A percentile compares a stretch with the other conserved stretches of the same genome.
Conservation (phyloP, 2,888 invertebrate species). For the Aradus depressus region DNA sequence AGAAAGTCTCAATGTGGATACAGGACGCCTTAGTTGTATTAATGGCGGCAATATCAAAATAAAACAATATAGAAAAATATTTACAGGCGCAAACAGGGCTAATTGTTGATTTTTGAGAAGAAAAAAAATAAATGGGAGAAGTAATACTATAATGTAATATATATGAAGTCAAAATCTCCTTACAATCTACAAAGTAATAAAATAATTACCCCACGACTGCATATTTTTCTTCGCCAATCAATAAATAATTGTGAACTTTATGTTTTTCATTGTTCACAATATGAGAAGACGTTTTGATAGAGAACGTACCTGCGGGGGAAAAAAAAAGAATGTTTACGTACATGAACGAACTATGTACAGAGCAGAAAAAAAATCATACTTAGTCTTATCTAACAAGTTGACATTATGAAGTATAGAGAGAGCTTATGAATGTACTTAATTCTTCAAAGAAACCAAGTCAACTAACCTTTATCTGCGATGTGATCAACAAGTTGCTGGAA, state of each 20-base stretch:
- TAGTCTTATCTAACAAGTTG: background rate
- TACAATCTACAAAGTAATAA: too few relatives aligned
- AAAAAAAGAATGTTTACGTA: conserved; percentile 4
- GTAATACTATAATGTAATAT: too few relatives aligned
- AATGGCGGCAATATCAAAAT: too few relatives aligned
- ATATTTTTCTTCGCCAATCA: conserved; percentile 59
- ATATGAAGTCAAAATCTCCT: too few relatives aligned
- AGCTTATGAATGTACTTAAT: background rate
- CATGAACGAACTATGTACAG: background rate
- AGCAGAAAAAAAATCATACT: background rate
- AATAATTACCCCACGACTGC: conserved; percentile 58
- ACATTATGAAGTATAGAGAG: background rate
- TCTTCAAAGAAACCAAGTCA: background rate
- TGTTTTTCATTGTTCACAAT: conserved; percentile 23
- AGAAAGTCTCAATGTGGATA: too few relatives aligned
- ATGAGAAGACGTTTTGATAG: conserved; percentile 26
- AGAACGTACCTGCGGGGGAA: conserved; percentile 30
- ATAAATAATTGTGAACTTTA: conserved; percentile 35
- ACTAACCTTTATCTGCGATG: conserved; percentile 42
- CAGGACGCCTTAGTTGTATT: too few relatives aligned
- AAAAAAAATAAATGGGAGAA: too few relatives aligned
- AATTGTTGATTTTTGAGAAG: too few relatives aligned
- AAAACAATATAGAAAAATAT: too few relatives aligned
- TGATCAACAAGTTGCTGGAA: conserved; percentile 74
- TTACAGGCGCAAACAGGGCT: conserved; percentile 20